phyloP scores from a whole-genome alignment of 2,888 invertebrate genomes.

The Xylota segnis region DNA sequence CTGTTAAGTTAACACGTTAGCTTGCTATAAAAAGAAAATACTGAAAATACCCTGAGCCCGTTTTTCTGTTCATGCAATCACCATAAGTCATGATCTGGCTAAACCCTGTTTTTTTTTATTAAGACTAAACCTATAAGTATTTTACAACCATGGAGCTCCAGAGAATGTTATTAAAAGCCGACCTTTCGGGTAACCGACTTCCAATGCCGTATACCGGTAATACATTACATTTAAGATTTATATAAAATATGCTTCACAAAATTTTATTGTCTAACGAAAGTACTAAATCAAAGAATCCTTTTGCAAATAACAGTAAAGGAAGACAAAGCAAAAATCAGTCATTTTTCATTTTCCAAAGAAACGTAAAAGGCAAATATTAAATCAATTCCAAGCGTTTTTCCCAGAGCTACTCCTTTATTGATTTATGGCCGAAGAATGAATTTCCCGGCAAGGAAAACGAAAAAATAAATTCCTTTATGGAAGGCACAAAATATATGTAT shows the following conservation, averaged over 20 bases:
- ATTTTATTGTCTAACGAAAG: constrained; percentile 37
- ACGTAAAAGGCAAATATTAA: constrained; percentile 61
- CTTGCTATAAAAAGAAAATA: too few species aligned
- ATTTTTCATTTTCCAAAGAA: constrained; percentile 40
- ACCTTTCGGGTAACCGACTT: background rate
- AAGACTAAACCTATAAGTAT: too few species aligned
- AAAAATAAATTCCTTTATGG: constrained; percentile 15
- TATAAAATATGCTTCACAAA: constrained; percentile 43
- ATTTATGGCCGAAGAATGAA: constrained; percentile 52
- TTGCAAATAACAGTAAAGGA: constrained; percentile 11
- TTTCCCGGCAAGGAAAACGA: constrained; percentile 18
- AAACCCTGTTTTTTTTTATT: too few species aligned
- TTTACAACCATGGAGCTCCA: too few species aligned
- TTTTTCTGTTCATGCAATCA: too few species aligned
- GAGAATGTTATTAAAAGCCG: too few species aligned
- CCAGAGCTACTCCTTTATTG: constrained; percentile 41
- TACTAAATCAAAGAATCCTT: constrained; percentile 54
- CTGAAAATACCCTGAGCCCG: too few species aligned
- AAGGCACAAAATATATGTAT: constrained; percentile 30
- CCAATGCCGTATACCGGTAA: background rate
- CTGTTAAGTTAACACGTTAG: too few species aligned
- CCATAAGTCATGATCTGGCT: too few species aligned
- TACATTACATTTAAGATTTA: constrained; percentile 25
- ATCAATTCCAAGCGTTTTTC: constrained; percentile 42
- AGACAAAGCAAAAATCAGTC: constrained; percentile 32